Percentiles rank a stretch among this genome's conserved stretches.
Conservation (phyloP, 2,888 invertebrate genomes). For the Dryobotodes eremita region DNA sequence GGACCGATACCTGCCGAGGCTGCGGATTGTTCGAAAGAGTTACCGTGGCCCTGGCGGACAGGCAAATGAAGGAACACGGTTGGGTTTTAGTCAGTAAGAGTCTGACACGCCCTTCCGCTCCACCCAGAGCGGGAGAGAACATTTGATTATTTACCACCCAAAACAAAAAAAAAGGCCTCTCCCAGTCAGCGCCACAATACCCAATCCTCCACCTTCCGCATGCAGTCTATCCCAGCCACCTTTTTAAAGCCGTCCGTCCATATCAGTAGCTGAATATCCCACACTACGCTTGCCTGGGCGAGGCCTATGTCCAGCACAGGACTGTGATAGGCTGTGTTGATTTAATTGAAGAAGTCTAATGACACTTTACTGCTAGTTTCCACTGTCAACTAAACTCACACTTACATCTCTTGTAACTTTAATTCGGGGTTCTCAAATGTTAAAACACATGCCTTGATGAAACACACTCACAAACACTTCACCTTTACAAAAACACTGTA, state of each 20-base stretch:
- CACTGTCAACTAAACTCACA: not conserved
- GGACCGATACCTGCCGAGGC: too few relatives aligned
- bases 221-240: not conserved
- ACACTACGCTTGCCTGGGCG: not conserved
- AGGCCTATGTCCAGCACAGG: too few relatives aligned
- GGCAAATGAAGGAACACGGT: too few relatives aligned
- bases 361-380: not conserved
- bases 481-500: not conserved
- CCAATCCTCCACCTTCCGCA: not conserved
- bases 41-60: too few relatives aligned
- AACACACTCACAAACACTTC: not conserved
- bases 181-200: not conserved
- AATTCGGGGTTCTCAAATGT: not conserved
- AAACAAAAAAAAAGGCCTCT: too few relatives aligned
- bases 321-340: not conserved
- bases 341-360: not conserved
- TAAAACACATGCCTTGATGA: not conserved
- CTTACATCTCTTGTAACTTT: not conserved
- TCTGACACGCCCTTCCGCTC: too few relatives aligned
- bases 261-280: not conserved
- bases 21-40: too few relatives aligned
- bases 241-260: not conserved
- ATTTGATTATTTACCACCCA: too few relatives aligned
- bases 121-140: too few relatives aligned
- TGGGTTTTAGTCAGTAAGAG: too few relatives aligned